These are phyloP conservation scores for crab-eating macaque (Macaca fascicularis) DNA, from an alignment of 2,113 vertebrate genomes.

Conservation along the genomic window DNA sequence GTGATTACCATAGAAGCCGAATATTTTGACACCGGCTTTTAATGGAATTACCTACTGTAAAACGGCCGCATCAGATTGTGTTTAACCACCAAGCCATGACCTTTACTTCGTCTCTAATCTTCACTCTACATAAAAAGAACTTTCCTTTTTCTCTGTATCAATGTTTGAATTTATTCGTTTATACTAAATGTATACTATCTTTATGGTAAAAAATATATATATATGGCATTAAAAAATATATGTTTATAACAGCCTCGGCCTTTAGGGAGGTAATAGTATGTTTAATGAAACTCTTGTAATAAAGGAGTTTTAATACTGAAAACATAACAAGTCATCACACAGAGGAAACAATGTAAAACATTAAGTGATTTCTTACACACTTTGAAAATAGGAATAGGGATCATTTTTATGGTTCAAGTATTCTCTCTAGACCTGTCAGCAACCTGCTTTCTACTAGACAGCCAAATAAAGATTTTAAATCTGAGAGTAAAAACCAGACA, in stretches of 20 bases:
- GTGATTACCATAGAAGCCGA: background rate
- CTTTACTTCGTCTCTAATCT: background rate
- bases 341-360: background rate
- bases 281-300: background rate
- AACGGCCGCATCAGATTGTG: rapidly evolving
- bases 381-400: background rate
- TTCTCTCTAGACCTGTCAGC: background rate
- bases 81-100: background rate
- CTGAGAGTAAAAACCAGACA: background rate
- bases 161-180: background rate
- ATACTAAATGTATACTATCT: background rate
- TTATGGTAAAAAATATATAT: background rate
- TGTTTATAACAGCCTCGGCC: background rate
- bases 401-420: background rate
- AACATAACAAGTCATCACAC: background rate
- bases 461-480: background rate
- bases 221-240: background rate
- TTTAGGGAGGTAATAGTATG: background rate
- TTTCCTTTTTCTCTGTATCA: background rate
- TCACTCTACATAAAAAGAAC: background rate
- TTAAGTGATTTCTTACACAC: background rate
- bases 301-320: background rate
- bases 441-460: background rate
- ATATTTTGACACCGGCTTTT: background rate
- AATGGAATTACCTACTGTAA: rapidly evolving